Conservation (phyloP, 2,797 vertebrate species). For the Halcyon leucocephala region DNA sequence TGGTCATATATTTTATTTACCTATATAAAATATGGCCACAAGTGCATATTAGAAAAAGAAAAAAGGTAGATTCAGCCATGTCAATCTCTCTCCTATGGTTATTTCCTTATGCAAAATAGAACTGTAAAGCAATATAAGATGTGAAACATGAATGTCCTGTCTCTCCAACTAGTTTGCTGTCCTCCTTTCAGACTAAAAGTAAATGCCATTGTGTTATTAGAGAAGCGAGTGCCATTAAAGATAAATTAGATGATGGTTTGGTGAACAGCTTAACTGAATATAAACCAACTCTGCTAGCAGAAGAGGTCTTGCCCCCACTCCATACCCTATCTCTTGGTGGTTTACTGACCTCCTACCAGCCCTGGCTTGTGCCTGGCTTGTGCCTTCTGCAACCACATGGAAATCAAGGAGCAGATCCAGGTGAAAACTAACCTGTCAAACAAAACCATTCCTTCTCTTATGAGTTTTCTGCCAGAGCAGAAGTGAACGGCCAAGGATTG, state of each 20-base stretch:
- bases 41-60: background rate
- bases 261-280: background rate
- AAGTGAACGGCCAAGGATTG: background rate
- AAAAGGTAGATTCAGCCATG: background rate
- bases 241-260: background rate
- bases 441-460: background rate
- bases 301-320: background rate
- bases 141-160: background rate
- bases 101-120: background rate
- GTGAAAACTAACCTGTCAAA: background rate
- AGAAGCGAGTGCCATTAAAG: background rate
- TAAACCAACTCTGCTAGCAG: background rate
- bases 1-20: background rate
- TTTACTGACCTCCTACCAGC: background rate
- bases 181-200: background rate
- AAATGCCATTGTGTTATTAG: background rate
- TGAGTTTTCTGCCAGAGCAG: background rate
- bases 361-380: background rate
- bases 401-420: background rate
- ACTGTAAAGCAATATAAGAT: background rate
- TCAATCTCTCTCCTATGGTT: background rate
- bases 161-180: background rate
- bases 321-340: rapidly evolving
- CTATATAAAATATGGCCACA: background rate
- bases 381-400: background rate